Percentiles rank a stretch among this genome's conserved stretches.
Evolutionary conservation across 2,888 invertebrate genomes (phyloP).

Genomic region (Eristalis tenax): DNA sequence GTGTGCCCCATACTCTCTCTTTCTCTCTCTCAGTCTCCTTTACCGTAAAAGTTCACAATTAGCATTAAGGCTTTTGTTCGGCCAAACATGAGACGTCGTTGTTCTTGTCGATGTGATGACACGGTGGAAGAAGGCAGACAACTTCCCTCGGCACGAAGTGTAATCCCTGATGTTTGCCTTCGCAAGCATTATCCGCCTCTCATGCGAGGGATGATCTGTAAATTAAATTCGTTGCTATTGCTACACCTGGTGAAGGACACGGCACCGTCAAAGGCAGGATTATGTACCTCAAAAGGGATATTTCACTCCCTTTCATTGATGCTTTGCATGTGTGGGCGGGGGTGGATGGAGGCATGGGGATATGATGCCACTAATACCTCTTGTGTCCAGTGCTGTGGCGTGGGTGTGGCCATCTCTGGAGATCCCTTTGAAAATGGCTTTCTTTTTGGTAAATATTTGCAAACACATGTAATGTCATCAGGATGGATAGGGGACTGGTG

Average conservation of each 20-base stretch:
- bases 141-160: not conserved
- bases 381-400: not conserved
- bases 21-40: not conserved
- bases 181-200: constrained; percentile 2
- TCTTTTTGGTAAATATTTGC: not conserved
- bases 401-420: not conserved
- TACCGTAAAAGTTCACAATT: not conserved
- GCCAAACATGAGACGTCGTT: not conserved
- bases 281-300: not conserved
- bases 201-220: not conserved
- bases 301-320: constrained; percentile 7
- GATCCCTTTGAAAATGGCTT: not conserved
- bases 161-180: constrained; percentile 26
- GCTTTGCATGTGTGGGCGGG: not conserved
- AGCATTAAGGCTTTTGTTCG: not conserved
- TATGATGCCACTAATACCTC: not conserved
- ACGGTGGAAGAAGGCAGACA: not conserved
- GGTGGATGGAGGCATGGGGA: not conserved
- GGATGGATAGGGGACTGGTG: too few species aligned
- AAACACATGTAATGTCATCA: not conserved
- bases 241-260: constrained; percentile 9
- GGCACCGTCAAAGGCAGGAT: constrained; percentile 9
- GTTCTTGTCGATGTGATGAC: too few species aligned
- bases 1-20: not conserved
- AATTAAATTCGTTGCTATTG: constrained; percentile 19